Conservation (phyloP, 2,113 vertebrate species). For the Pao palembangensis region DNA sequence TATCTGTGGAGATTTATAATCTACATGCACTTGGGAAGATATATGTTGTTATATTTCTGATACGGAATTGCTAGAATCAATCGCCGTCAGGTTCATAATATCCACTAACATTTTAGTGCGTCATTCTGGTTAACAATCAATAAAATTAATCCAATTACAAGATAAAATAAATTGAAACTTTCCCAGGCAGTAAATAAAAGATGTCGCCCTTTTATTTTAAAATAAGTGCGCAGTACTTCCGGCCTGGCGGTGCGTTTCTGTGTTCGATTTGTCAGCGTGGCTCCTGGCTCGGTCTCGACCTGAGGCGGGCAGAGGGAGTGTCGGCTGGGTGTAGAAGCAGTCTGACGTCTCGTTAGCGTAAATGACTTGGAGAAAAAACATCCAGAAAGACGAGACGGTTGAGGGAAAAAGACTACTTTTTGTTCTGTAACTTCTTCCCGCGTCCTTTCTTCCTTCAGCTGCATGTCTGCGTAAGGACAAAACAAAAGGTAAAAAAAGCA, state of each 20-base stretch:
- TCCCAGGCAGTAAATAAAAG: not conserved
- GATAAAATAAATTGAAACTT: not conserved
- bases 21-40: too few relatives aligned
- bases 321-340: slow-evolving; percentile 20
- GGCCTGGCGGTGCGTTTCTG: accelerated
- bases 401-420: slow-evolving; percentile 18
- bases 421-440: slow-evolving; percentile 21
- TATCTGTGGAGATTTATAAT: too few relatives aligned
- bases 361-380: slow-evolving; percentile 41
- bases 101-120: too few relatives aligned
- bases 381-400: slow-evolving; percentile 28
- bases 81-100: too few relatives aligned
- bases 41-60: too few relatives aligned
- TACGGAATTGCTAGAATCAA: too few relatives aligned
- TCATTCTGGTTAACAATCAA: too few relatives aligned
- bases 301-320: slow-evolving; percentile 45
- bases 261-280: not conserved
- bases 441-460: slow-evolving; percentile 25
- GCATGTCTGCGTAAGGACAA: slow-evolving; percentile 47
- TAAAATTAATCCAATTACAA: too few relatives aligned
- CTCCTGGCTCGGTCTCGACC: slow-evolving; percentile 1
- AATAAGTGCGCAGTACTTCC: slow-evolving; percentile 1
- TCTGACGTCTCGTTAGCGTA: slow-evolving; percentile 44
- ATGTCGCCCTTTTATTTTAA: slow-evolving; percentile 37
- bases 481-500: slow-evolving; percentile 39